A percentile compares a stretch with the other conserved stretches of the same genome.
These are phyloP conservation scores for Panulirus ornatus DNA, from an alignment of 1,140 invertebrate species.

Conservation along the genomic window DNA sequence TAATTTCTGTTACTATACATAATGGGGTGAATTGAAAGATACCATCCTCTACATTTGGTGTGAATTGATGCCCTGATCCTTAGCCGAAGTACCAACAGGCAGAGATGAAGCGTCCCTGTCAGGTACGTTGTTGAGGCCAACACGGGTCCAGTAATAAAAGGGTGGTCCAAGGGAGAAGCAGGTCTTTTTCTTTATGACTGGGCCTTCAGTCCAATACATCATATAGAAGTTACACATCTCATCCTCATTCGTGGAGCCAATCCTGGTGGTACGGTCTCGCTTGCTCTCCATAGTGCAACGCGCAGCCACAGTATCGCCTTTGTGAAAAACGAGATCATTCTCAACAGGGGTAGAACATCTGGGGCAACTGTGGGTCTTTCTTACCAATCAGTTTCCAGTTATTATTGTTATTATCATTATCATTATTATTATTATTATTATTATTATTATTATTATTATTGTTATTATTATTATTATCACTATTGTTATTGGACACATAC, in stretches of 20 bases:
- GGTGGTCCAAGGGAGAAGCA: constrained; percentile 84
- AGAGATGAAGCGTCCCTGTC: constrained; percentile 83
- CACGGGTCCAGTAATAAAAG: constrained; percentile 86
- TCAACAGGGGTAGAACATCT: constrained; percentile 97
- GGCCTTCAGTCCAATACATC: constrained; percentile 97
- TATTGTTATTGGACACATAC: too few relatives aligned
- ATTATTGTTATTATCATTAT: too few relatives aligned
- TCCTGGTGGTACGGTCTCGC: constrained; percentile 82
- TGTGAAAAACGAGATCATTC: constrained; percentile 80
- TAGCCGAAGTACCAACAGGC: constrained; percentile 55
- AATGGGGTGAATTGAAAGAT: too few relatives aligned
- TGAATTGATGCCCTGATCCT: constrained; percentile 37
- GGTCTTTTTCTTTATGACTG: constrained; percentile 82
- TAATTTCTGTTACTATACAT: too few relatives aligned
- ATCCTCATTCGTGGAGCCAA: constrained; percentile 92
- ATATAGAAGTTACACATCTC: constrained; percentile 99
- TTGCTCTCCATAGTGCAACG: constrained; percentile 93
- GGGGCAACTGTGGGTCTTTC: constrained; percentile 92
- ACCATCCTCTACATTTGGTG: constrained; percentile 68
- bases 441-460: too few relatives aligned
- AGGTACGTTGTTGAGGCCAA: constrained; percentile 88
- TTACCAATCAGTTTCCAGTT: constrained; percentile 93
- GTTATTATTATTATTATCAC: too few relatives aligned
- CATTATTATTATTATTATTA: too few relatives aligned
- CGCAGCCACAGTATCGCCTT: constrained; percentile 90